A percentile compares a stretch with the other conserved stretches of the same genome.
Evolutionary conservation across 2,888 invertebrate genomes (phyloP).

Genomic region (Sphinx pinastri): DNA sequence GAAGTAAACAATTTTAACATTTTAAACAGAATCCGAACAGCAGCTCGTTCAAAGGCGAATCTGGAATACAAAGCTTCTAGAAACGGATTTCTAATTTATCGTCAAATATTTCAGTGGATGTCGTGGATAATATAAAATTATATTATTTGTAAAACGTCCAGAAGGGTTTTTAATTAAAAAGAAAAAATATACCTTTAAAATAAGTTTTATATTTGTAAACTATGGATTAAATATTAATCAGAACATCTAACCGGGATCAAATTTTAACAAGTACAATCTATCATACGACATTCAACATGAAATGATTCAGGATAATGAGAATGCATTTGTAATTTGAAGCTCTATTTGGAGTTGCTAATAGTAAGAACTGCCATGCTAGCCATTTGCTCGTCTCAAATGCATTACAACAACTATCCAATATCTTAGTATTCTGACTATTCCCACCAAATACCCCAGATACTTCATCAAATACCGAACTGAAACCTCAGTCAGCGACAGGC

Average conservation of each 20-base stretch:
- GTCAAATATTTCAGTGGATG: background rate
- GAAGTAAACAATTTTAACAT: constrained; percentile 10
- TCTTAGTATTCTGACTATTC: background rate
- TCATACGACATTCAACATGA: no score
- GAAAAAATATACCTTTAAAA: no score
- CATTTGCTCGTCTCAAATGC: no score
- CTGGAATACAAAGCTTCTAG: background rate
- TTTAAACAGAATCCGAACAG: background rate
- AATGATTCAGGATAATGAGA: no score
- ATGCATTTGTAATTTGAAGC: no score
- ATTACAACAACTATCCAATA: no score
- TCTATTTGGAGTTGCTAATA: no score
- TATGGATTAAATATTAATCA: no score
- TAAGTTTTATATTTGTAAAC: background rate
- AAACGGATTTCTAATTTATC: background rate
- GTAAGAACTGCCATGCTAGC: no score
- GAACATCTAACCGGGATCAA: no score
- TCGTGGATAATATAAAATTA: no score
- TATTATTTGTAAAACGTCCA: background rate
- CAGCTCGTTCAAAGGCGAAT: constrained; percentile 6
- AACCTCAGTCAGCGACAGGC: constrained; percentile 9
- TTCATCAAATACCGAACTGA: background rate
- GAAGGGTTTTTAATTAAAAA: background rate
- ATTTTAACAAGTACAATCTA: no score
- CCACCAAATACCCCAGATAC: background rate